Conservation (phyloP, 2,113 vertebrate genomes). For the Scolopax mira region DNA sequence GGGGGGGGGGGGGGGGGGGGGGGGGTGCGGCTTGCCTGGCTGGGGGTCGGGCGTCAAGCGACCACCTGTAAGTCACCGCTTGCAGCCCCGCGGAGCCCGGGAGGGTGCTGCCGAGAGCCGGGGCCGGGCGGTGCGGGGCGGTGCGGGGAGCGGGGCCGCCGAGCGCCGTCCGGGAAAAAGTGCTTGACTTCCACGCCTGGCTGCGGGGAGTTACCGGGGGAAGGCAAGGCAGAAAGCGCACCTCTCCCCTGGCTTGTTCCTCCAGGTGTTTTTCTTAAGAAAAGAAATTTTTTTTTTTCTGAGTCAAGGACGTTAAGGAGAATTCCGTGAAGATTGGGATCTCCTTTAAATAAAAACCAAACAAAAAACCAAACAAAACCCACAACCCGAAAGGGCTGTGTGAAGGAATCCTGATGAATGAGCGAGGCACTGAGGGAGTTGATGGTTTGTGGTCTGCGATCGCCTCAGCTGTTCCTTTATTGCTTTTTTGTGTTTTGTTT, state of each 20-base stretch:
- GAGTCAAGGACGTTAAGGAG: neutral
- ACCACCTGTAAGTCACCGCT: neutral
- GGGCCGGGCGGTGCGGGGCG: neutral
- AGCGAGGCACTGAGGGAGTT: neutral
- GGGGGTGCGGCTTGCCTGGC: no score
- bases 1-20: neutral
- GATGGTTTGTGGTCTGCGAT: neutral
- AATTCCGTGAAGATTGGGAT: neutral
- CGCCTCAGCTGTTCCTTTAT: neutral
- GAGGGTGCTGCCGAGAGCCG: neutral
- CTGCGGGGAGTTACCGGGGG: neutral
- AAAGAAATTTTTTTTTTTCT: no score
- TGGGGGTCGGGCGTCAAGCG: neutral
- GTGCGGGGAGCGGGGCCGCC: neutral
- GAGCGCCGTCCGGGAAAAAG: neutral
- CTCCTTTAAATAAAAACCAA: neutral
- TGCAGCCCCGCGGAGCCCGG: neutral
- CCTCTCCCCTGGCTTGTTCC: neutral
- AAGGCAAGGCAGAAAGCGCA: neutral
- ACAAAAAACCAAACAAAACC: no score
- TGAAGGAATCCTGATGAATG: constrained; percentile 24
- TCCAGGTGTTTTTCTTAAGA: neutral
- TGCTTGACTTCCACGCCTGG: neutral
- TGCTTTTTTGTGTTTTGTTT: neutral
- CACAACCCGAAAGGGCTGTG: neutral